Conservation (phyloP, 1,140 invertebrate genomes). For the Teleogryllus occipitalis region DNA sequence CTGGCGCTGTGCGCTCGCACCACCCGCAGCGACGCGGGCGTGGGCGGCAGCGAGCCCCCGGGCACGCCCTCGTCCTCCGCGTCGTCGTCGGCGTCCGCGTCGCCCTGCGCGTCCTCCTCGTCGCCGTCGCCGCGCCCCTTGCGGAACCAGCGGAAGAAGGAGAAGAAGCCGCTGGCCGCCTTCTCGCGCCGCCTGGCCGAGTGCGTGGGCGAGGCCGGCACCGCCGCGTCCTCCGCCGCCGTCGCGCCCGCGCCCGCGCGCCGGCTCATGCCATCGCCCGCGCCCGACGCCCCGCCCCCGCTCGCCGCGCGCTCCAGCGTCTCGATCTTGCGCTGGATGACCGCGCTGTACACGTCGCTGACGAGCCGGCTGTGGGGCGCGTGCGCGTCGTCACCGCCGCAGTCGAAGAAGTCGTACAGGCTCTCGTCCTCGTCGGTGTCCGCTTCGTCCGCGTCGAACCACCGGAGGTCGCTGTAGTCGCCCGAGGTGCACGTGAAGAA, state of each 20-base stretch:
- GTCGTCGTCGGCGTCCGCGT: conserved; percentile 19
- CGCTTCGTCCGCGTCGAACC: conserved; percentile 21
- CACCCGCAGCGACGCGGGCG: conserved; percentile 22
- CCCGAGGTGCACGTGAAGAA: conserved; percentile 12
- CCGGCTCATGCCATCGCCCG: background rate
- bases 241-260: background rate
- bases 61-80: conserved; percentile 22
- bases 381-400: background rate
- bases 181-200: conserved; percentile 17
- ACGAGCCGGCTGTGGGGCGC: conserved; percentile 10
- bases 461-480: conserved; percentile 21
- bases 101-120: conserved; percentile 22
- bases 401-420: background rate
- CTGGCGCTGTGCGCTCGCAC: conserved; percentile 34
- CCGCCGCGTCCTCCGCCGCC: no score
- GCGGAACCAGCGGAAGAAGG: conserved; percentile 43
- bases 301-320: background rate
- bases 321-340: background rate
- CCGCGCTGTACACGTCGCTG: conserved; percentile 10
- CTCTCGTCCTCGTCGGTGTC: conserved; percentile 17
- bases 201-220: background rate
- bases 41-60: conserved; percentile 19
- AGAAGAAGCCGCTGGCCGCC: conserved; percentile 35
- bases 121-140: conserved; percentile 26
- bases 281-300: background rate